phyloP scores from a whole-genome alignment of 2,888 invertebrate genomes.

The Abrostola triplasia region DNA sequence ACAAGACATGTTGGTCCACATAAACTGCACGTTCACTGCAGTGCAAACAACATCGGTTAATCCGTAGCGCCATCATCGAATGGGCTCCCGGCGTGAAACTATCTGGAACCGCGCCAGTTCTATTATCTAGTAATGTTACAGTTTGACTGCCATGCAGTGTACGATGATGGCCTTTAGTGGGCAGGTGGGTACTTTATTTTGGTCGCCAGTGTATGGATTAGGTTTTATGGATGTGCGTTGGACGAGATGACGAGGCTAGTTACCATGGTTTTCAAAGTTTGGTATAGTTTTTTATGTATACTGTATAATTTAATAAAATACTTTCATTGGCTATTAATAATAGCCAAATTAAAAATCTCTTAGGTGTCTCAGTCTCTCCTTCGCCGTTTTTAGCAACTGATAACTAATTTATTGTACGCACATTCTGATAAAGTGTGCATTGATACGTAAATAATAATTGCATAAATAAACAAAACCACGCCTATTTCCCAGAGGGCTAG shows the following conservation, averaged over 20 bases:
- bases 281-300: background rate
- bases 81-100: conserved; percentile 60
- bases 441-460: no score
- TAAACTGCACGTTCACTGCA: conserved; percentile 55
- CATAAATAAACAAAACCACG: no score
- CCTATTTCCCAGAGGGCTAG: no score
- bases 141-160: conserved; percentile 55
- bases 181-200: conserved; percentile 48
- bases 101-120: conserved; percentile 79
- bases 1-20: conserved; percentile 42
- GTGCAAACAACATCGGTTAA: conserved; percentile 74
- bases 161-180: conserved; percentile 47
- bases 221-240: conserved; percentile 33
- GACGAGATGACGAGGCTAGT: conserved; percentile 1
- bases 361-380: no score
- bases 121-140: conserved; percentile 69
- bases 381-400: no score
- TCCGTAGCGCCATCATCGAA: conserved; percentile 73
- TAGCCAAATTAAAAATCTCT: no score
- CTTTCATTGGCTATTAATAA: no score
- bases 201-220: conserved; percentile 41
- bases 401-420: no score
- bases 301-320: no score
- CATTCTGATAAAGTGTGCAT: no score
- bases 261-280: conserved; percentile 24